Conservation (phyloP, 2,888 invertebrate genomes). For the Parelbella ahira region DNA sequence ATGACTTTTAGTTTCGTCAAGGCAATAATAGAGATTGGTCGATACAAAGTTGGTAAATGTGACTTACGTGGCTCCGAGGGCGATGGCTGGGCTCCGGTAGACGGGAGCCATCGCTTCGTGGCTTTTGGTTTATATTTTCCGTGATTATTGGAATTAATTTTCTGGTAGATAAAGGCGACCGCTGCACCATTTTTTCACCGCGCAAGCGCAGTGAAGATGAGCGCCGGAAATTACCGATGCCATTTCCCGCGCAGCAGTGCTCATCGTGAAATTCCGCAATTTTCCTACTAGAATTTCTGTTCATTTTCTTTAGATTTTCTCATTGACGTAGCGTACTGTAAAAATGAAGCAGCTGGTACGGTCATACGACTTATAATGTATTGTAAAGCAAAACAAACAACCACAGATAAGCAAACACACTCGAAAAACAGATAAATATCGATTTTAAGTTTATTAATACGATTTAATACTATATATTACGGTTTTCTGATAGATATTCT, state of each 20-base stretch:
- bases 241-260: conserved; percentile 74
- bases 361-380: too few relatives aligned
- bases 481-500: too few relatives aligned
- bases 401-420: conserved; percentile 31
- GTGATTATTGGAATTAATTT: conserved; percentile 82
- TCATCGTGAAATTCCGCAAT: conserved; percentile 70
- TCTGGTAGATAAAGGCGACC: conserved; percentile 74
- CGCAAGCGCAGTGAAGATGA: conserved; percentile 85
- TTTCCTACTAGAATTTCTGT: conserved; percentile 65
- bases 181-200: conserved; percentile 81
- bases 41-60: neutral
- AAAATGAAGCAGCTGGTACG: conserved; percentile 56
- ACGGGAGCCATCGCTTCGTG: conserved; percentile 69
- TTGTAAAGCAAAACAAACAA: conserved; percentile 27
- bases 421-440: too few relatives aligned
- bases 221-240: conserved; percentile 81
- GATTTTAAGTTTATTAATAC: too few relatives aligned
- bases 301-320: conserved; percentile 49
- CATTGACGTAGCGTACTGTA: conserved; percentile 64
- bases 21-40: neutral
- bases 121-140: conserved; percentile 79
- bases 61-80: conserved; percentile 81
- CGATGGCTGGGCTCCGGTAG: conserved; percentile 71
- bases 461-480: too few relatives aligned
- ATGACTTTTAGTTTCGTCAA: neutral